These are phyloP conservation scores for Hydriomena furcata DNA, from an alignment of 2,888 invertebrate genomes.

Conservation along the genomic window DNA sequence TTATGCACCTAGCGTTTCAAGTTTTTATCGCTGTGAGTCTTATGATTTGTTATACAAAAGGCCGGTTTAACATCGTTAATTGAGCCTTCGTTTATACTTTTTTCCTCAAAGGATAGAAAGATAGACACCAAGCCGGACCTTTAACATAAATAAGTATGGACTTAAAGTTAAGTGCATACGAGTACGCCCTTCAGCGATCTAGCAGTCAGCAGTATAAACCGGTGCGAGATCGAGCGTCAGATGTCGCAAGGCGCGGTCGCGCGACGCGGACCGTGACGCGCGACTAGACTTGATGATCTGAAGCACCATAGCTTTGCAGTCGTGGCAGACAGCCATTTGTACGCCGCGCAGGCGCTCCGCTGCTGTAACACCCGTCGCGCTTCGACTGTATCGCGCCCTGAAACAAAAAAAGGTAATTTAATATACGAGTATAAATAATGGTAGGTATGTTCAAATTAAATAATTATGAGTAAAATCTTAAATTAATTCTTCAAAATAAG, in stretches of 20 bases:
- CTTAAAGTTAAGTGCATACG: no score
- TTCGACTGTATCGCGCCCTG: slow-evolving; percentile 86
- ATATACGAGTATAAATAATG: no score
- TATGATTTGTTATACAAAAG: no score
- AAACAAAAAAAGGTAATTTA: slow-evolving; percentile 13
- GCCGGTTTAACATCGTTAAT: no score
- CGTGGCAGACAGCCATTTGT: slow-evolving; percentile 95
- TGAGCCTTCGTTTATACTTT: no score
- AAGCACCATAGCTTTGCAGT: slow-evolving; percentile 96
- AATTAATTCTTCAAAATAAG: neutral
- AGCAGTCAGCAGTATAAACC: slow-evolving; percentile 86
- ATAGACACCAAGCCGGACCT: no score
- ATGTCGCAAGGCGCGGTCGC: slow-evolving; percentile 91
- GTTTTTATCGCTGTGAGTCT: no score
- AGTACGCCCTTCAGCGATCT: slow-evolving; percentile 25
- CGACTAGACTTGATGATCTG: slow-evolving; percentile 93
- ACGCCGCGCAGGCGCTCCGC: slow-evolving; percentile 88
- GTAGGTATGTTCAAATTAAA: no score
- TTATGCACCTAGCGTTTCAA: no score
- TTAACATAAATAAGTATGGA: no score
- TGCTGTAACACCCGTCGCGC: slow-evolving; percentile 80
- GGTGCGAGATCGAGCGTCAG: slow-evolving; percentile 93
- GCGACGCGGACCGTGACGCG: slow-evolving; percentile 90
- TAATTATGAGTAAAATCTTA: no score
- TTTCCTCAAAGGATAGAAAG: no score